A percentile compares a stretch with the other conserved stretches of the same genome.
Evolutionary conservation across 2,888 invertebrate species (phyloP).

Genomic region (Acrobasis repandana): DNA sequence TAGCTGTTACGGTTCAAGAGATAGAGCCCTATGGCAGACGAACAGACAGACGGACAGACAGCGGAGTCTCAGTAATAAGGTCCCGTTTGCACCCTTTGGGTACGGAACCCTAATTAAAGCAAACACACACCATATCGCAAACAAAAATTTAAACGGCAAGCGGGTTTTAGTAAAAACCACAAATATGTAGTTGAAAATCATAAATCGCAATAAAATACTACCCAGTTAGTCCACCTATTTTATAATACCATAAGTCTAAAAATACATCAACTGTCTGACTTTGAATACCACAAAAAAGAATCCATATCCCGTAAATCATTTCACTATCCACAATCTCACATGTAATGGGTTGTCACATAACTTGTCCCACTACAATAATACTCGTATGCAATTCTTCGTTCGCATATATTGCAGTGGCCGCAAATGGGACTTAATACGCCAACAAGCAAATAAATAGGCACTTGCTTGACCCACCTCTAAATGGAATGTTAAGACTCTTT

Average conservation of each 20-base stretch:
- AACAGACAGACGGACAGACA: no score
- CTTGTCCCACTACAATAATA: slow-evolving; percentile 18
- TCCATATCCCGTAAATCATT: slow-evolving; percentile 8
- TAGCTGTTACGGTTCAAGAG: no score
- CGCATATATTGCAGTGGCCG: slow-evolving; percentile 11
- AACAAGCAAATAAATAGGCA: slow-evolving; percentile 20
- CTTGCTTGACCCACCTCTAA: slow-evolving; percentile 7
- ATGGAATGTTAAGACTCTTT: slow-evolving; percentile 12
- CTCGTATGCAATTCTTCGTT: slow-evolving; percentile 16
- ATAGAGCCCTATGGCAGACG: no score
- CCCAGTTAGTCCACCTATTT: not conserved
- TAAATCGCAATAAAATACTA: slow-evolving; percentile 7
- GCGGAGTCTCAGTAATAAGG: no score
- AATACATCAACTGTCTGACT: slow-evolving; percentile 3
- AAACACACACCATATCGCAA: not conserved
- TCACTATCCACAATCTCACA: slow-evolving; percentile 12
- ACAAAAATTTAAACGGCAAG: not conserved
- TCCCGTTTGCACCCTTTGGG: no score
- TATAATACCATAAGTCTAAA: slow-evolving; percentile 5
- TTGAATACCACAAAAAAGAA: slow-evolving; percentile 10
- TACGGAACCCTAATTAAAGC: no score
- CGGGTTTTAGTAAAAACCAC: not conserved
- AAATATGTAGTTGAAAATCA: not conserved
- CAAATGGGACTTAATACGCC: slow-evolving; percentile 21
- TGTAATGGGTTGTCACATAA: slow-evolving; percentile 20